Base-by-base conservation (phyloP, 2,797 vertebrate genomes). In the Xenentodon cancila region DNA sequence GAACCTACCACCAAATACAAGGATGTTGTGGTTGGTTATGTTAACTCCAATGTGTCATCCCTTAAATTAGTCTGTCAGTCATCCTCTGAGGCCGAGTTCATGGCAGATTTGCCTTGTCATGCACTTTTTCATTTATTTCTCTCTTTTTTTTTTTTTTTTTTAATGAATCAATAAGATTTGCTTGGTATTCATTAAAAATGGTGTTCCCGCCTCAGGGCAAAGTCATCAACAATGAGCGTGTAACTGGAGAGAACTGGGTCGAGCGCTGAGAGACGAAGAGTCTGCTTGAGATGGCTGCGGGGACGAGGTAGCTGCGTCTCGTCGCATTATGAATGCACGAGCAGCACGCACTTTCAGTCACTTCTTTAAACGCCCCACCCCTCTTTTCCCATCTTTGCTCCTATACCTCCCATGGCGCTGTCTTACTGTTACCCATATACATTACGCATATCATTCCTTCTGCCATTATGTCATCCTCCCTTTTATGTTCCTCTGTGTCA, bases 231-330 rank as follows among this genome's bases (percentile, higher is more conserved):
- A 64, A 19, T 46, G 55, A 61, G 57, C 55, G 63, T 19, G 73
- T 68, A 71, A 69, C 9, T 3, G 49, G 64, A 61, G 66, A 60
- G 67, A 84, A 71, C 25, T 68, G 69, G 74, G 79, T 55, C n/a
- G 45, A 50, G 59, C 59, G 13, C 25, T 66, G 72, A 73, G 64
- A 56, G 62, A 70, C 68, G 49, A 73, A 30, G 63, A 57, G 64
- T 27, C 25, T 58, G 42, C 19, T 48, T 44, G 60, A 61, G 56
- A 74, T 30, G 42, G 62, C 61, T 34, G 22, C 64, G 58, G 59
- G 70, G 63, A 73, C 44, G 66, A 67, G 59, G 57, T 46, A 22
- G 68, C 59, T 50, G 22, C 8, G 57, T 45, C 64, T 71, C 57
- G 50, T 62, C 42, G 17, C 48, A 16, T 70, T 46, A 32, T 27